Conservation (phyloP, 2,888 invertebrate genomes). For the Rhagonycha fulva region DNA sequence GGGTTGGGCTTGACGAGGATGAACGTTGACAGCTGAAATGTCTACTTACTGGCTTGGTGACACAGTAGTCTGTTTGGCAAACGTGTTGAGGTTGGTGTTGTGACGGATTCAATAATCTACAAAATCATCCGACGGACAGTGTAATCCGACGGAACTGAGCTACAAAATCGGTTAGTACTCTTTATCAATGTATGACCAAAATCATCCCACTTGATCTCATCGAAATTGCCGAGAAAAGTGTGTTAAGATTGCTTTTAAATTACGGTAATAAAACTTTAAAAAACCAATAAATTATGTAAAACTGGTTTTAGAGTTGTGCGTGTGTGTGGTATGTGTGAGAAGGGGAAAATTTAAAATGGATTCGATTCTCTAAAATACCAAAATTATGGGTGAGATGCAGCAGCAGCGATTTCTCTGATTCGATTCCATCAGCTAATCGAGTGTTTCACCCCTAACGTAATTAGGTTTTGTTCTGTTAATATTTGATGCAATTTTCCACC, state of each 20-base stretch:
- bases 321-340: not conserved
- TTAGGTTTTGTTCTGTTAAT: not conserved
- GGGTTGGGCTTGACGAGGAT: slow-evolving; percentile 42
- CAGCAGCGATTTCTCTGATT: not conserved
- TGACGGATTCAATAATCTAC: slow-evolving; percentile 15
- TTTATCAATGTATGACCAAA: not conserved
- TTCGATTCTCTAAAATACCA: not conserved
- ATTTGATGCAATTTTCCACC: not conserved
- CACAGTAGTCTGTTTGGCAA: slow-evolving; percentile 49
- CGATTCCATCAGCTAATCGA: not conserved
- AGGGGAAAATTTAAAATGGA: not conserved
- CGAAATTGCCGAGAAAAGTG: not conserved
- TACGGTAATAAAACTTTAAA: not conserved
- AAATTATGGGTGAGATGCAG: not conserved
- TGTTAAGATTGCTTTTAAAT: not conserved
- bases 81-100: slow-evolving; percentile 39
- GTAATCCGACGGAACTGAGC: not conserved
- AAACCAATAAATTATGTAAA: not conserved
- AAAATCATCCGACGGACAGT: slow-evolving; percentile 16
- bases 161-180: not conserved
- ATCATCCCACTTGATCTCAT: not conserved
- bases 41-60: slow-evolving; percentile 40
- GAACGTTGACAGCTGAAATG: slow-evolving; percentile 49
- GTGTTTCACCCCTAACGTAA: not conserved
- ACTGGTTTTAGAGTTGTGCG: not conserved